Base-by-base conservation (phyloP, 2,888 invertebrate species). In the Altica lythri region DNA sequence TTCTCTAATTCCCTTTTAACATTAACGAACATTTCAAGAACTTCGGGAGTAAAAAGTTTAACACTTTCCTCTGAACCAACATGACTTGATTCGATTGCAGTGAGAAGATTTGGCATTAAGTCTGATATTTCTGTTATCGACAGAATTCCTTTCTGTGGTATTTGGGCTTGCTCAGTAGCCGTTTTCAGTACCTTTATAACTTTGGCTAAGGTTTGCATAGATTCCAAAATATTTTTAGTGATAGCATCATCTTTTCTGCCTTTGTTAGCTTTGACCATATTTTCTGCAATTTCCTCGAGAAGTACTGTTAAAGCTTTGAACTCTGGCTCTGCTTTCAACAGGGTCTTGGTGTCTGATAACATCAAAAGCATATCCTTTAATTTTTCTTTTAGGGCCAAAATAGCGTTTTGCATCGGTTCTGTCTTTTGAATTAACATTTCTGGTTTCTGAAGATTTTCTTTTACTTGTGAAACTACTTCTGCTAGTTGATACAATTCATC, bases 351-450 rank as follows among this genome's bases (percentile, higher is more conserved):
- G 19, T 35, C 42, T 10, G 51, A 14, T 19, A 46, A 19, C 10
- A 19, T 6, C 10, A 30, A 10, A 13, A 44, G 13, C 2, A 16
- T 9, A 18, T 17, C n/a, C 4, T 34, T 34, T 5, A 45, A 19
- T 34, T 34, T 19, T 22, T 54, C 30, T 55, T 65, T 66, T n/a
- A 65, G 16, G 17, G 57, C 54, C 29, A 45, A 0, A 8, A 45
- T 19, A 14, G 63, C 59, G 34, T 60, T 43, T 14, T 47, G 32
- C 6, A 68, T n/a, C 51, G 60, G 55, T 16, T 57, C 53, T 47
- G 63, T 62, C 19, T 62, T 54, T 13, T 49, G 12, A 46, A 64
- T 53, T 4, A 58, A 19, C 34, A 59, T 32, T 45, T 62, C 56
- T 9, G 65, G 58, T 38, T 63, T 49, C 12, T 45, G 14, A 5